phyloP scores from a whole-genome alignment of 1,140 invertebrate species.

The Wasmannia auropunctata region DNA sequence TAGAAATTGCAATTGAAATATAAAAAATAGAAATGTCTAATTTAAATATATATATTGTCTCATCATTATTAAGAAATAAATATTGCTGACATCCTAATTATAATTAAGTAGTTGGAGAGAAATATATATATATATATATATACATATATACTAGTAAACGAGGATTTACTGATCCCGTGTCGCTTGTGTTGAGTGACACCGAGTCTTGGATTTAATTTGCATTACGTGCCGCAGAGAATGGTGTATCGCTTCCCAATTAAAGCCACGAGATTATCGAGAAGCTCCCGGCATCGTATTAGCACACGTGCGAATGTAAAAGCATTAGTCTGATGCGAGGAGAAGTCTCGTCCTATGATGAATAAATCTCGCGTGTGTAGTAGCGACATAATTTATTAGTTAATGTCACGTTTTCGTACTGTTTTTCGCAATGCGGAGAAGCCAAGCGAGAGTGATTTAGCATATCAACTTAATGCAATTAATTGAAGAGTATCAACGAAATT shows the following conservation, averaged over 20 bases:
- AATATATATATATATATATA: no score
- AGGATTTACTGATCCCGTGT: background rate
- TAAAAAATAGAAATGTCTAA: background rate
- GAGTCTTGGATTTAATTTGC: constrained; percentile 55
- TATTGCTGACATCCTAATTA: background rate
- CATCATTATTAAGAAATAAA: background rate
- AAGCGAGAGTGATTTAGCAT: background rate
- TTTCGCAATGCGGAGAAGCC: background rate
- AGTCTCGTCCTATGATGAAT: constrained; percentile 1
- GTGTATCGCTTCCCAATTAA: constrained; percentile 63
- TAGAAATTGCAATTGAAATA: background rate
- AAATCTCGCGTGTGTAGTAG: constrained; percentile 6
- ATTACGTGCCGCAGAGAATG: constrained; percentile 55
- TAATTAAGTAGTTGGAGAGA: background rate
- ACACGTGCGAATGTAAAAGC: constrained; percentile 21
- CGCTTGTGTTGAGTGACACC: constrained; percentile 12
- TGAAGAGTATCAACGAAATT: background rate
- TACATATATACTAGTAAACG: no score
- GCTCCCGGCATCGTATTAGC: constrained; percentile 43
- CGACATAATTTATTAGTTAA: constrained; percentile 17
- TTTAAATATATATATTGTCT: background rate
- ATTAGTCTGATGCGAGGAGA: constrained; percentile 1
- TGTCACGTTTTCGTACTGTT: background rate
- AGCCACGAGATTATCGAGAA: constrained; percentile 59
- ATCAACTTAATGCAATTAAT: background rate